Conservation (phyloP, 1,140 invertebrate species). For the Papilio helenus region DNA sequence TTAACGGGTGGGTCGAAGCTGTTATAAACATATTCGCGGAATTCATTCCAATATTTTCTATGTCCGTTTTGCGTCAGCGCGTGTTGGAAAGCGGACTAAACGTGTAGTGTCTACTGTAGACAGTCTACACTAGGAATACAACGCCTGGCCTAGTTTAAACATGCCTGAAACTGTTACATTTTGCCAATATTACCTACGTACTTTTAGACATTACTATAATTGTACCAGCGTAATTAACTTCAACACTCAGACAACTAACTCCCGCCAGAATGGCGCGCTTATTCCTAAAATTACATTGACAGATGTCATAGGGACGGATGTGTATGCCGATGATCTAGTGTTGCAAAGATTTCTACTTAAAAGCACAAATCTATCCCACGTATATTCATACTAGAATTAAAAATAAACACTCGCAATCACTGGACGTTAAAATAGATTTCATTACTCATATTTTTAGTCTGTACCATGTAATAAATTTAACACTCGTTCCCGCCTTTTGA, state of each 20-base stretch:
- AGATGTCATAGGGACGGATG: too few relatives aligned
- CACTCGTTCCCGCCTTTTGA: not conserved
- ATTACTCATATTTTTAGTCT: not conserved
- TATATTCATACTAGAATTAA: not conserved
- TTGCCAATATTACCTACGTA: not conserved
- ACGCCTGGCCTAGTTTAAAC: not conserved
- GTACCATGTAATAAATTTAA: not conserved
- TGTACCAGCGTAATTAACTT: too few relatives aligned
- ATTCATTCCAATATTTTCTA: slow-evolving; percentile 57
- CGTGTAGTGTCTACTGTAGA: not conserved
- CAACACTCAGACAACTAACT: too few relatives aligned
- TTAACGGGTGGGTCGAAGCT: slow-evolving; percentile 52
- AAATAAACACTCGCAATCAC: not conserved
- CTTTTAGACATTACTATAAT: not conserved
- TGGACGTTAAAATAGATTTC: not conserved
- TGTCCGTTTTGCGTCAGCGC: slow-evolving; percentile 43
- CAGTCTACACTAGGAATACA: not conserved
- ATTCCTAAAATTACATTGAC: not conserved
- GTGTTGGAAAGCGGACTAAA: slow-evolving; percentile 27
- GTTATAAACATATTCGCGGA: slow-evolving; percentile 60
- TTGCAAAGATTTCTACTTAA: not conserved
- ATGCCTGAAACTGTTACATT: not conserved
- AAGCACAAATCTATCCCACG: not conserved
- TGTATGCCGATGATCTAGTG: too few relatives aligned
- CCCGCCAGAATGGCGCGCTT: not conserved